Conservation (phyloP, 2,113 vertebrate species). For the Rattus norvegicus region DNA sequence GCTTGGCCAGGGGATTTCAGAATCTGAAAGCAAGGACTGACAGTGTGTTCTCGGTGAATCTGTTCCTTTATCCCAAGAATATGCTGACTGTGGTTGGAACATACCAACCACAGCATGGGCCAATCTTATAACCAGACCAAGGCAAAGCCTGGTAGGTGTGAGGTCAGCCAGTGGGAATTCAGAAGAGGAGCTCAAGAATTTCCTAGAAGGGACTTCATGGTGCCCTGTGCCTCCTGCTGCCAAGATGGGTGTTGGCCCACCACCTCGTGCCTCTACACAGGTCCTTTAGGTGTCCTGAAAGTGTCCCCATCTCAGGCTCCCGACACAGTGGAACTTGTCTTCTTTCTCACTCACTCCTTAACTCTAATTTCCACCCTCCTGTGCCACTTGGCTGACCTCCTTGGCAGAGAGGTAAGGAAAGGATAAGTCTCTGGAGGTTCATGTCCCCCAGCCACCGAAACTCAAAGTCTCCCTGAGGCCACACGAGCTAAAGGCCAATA, state of each 20-base stretch:
- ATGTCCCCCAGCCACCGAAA: background rate
- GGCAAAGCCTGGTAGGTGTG: background rate
- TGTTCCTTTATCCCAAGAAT: background rate
- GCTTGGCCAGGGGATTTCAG: background rate
- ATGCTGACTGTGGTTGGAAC: background rate
- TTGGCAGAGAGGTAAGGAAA: conserved; percentile 64
- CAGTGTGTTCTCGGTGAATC: background rate
- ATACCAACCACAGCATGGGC: too few relatives aligned
- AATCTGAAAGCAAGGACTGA: background rate
- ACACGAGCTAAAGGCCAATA: background rate
- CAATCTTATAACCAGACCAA: background rate
- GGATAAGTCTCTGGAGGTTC: conserved; percentile 30
- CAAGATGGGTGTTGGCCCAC: background rate
- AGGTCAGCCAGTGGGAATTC: background rate
- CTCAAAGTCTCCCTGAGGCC: background rate
- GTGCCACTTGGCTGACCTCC: conserved; percentile 73
- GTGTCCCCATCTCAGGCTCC: background rate
- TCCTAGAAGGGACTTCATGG: conserved; percentile 51
- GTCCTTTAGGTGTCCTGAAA: conserved; percentile 1
- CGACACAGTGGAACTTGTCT: conserved; percentile 46
- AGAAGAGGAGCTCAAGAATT: background rate
- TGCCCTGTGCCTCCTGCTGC: background rate
- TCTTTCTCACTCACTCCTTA: conserved; percentile 1
- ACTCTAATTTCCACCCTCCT: conserved; percentile 48
- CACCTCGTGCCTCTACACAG: background rate